Conservation (phyloP, 2,888 invertebrate species). For the Ornithoptera priamus region DNA sequence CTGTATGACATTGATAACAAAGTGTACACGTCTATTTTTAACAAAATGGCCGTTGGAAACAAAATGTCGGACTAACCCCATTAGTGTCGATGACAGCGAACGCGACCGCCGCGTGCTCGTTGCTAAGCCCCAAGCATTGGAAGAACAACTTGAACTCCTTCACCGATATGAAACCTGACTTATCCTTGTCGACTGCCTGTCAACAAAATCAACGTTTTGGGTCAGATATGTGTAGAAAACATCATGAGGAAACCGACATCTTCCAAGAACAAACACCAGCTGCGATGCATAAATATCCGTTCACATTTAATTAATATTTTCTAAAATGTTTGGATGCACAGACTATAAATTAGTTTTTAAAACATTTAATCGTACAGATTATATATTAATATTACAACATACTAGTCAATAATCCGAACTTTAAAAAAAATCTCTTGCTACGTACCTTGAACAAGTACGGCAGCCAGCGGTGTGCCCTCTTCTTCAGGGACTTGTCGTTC, state of each 20-base stretch:
- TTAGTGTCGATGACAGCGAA: conserved; percentile 90
- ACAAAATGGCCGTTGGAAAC: neutral
- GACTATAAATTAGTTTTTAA: too few relatives aligned
- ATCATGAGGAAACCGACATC: too few relatives aligned
- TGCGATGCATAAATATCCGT: too few relatives aligned
- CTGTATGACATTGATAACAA: too few relatives aligned
- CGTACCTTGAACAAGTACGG: conserved; percentile 90
- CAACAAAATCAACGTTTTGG: conserved; percentile 28
- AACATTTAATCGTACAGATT: too few relatives aligned
- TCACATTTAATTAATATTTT: too few relatives aligned
- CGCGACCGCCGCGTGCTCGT: conserved; percentile 87
- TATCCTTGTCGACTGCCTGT: conserved; percentile 91
- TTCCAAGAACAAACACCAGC: too few relatives aligned
- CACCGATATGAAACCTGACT: conserved; percentile 87
- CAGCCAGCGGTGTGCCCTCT: conserved; percentile 87
- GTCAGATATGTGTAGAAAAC: too few relatives aligned
- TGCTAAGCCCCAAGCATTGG: conserved; percentile 86
- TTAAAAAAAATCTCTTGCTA: neutral
- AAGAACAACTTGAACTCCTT: conserved; percentile 92
- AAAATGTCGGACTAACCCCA: conserved; percentile 57
- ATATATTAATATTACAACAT: too few relatives aligned
- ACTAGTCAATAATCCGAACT: too few relatives aligned
- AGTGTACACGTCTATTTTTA: too few relatives aligned
- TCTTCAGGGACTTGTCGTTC: conserved; percentile 86
- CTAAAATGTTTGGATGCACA: too few relatives aligned